These are phyloP conservation scores for Cheilosia urbana DNA, from an alignment of 2,888 invertebrate species.

Conservation along the genomic window DNA sequence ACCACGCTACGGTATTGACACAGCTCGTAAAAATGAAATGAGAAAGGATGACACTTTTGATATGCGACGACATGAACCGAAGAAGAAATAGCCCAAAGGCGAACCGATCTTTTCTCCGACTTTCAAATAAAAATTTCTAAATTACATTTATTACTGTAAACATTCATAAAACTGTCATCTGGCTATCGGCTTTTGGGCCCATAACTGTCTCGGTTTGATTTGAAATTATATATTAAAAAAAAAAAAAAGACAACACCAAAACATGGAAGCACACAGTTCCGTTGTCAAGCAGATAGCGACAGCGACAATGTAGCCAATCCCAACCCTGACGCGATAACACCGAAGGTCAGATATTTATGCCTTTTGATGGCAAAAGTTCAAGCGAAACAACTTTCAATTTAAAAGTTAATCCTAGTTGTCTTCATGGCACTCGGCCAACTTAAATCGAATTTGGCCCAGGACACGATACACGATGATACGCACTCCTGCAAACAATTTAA, in stretches of 20 bases:
- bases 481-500: slow-evolving; percentile 68
- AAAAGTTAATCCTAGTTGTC: slow-evolving; percentile 71
- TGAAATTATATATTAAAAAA: slow-evolving; percentile 73
- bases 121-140: slow-evolving; percentile 76
- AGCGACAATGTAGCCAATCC: neutral
- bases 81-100: slow-evolving; percentile 51
- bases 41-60: slow-evolving; percentile 75
- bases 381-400: slow-evolving; percentile 63
- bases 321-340: slow-evolving; percentile 21
- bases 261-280: slow-evolving; percentile 59
- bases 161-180: slow-evolving; percentile 81
- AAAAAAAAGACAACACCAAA: slow-evolving; percentile 45
- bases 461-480: slow-evolving; percentile 50
- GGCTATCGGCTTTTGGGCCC: slow-evolving; percentile 72
- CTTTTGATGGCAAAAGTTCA: slow-evolving; percentile 56
- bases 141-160: slow-evolving; percentile 82
- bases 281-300: slow-evolving; percentile 47
- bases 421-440: slow-evolving; percentile 67
- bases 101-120: slow-evolving; percentile 32
- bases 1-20: slow-evolving; percentile 49
- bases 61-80: slow-evolving; percentile 58
- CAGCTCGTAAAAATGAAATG: slow-evolving; percentile 73
- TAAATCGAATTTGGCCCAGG: slow-evolving; percentile 69
- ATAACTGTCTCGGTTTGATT: slow-evolving; percentile 74
- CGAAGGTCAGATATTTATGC: slow-evolving; percentile 68